Percentiles rank a stretch among this genome's conserved stretches.
Evolutionary conservation across 1,140 invertebrate genomes (phyloP).

Genomic region (Polypedilum vanderplanki): DNA sequence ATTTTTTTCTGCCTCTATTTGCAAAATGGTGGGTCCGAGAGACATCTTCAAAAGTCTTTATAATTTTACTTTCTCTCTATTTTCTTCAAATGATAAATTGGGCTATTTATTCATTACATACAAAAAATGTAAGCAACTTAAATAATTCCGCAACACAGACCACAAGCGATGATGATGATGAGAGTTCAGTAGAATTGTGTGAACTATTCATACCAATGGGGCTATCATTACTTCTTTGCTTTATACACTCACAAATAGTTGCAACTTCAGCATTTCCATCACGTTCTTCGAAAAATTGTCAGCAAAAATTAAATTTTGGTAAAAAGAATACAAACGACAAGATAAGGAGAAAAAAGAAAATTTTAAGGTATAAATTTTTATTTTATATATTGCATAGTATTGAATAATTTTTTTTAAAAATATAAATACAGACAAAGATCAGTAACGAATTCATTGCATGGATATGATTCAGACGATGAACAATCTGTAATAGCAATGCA

Average conservation of each 20-base stretch:
- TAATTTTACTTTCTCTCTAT: constrained; percentile 68
- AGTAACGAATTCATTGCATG: neutral
- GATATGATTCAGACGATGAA: neutral
- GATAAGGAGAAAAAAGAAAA: constrained; percentile 38
- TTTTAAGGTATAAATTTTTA: constrained; percentile 41
- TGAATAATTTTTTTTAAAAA: constrained; percentile 34
- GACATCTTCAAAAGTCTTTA: constrained; percentile 67
- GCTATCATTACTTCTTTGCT: constrained; percentile 71
- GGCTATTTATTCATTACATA: constrained; percentile 51
- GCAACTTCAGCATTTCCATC: constrained; percentile 52
- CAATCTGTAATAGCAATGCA: neutral
- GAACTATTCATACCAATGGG: constrained; percentile 64
- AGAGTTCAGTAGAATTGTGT: constrained; percentile 36
- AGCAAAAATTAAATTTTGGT: constrained; percentile 40
- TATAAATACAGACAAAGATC: neutral
- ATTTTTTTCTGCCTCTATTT: constrained; percentile 74
- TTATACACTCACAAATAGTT: constrained; percentile 87
- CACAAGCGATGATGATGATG: constrained; percentile 39
- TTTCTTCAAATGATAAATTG: constrained; percentile 65
- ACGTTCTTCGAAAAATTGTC: constrained; percentile 35
- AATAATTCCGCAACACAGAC: constrained; percentile 41
- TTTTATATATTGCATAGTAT: constrained; percentile 32
- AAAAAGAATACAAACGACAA: constrained; percentile 39
- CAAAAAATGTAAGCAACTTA: constrained; percentile 22
- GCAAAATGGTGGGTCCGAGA: constrained; percentile 83